Base-by-base conservation (phyloP, 1,140 invertebrate genomes). In the Brachionus angularis region DNA sequence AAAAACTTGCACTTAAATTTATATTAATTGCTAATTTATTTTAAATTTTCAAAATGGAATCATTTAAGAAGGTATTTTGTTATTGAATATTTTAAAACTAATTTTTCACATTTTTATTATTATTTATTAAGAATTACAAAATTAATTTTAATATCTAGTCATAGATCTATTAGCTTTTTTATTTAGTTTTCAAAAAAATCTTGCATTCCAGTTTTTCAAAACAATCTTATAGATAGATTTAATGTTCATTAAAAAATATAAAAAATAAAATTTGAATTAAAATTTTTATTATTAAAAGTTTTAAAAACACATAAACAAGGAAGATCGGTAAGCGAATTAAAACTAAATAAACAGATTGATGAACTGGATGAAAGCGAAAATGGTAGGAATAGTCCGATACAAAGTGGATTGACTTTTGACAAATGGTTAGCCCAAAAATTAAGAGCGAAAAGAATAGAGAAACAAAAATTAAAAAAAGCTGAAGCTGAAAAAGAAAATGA, bases 401-500 rank as follows among this genome's bases (percentile, higher is more conserved):
- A 58, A 46, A 29, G 4, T 4, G 62, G 62, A 7, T 42, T 67
- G 7, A 29, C 42, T 34, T 67, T 67, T 25, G 62, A 67, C 29
- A 67, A 50, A 31, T 67, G 62, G 62, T 27, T 67, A 12, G 12
- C 42, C 8, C 42, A 67, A 36, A 67, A 67, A 10, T 31, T 47
- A 31, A 67, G 31, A 34, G 62, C 62, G 0, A 67, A 67, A 36
- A 29, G 29, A 46, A 16, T 67, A 21, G 62, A 46, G 33, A 39
- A 67, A 16, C 62, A 47, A 46, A 50, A 67, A 27, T 34, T 47
- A 50, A 67, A 67, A 47, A 46, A 50, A 67, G 47, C 42, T 12
- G 62, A 67, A 46, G 62, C 42, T 47, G 62, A 67, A 47, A 50
- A 67, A 47, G 62, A 67, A 36, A 39, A 47, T 34, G 62, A 67